Evolutionary conservation across 2,113 vertebrate genomes (phyloP), one percentile per base, ranked within the genome.

Genomic region (Nothoprocta pentlandii): DNA sequence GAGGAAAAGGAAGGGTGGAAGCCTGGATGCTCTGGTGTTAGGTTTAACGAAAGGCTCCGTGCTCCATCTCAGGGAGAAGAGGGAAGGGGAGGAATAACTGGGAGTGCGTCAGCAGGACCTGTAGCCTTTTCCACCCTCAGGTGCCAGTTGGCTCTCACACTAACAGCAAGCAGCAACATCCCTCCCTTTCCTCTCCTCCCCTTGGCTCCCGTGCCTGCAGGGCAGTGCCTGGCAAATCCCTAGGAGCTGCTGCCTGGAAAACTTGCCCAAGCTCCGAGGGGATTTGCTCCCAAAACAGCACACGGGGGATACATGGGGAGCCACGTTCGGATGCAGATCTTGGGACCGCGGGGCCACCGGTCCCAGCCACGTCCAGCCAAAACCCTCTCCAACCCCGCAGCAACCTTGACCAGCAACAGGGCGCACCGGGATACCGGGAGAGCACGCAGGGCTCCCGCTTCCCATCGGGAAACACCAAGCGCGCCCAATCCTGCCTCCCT

Each of bases 1-100:
- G 62, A 96, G 92, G 89, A 96, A 95, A 0, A 92, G 90, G 94
- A 96, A 97, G 91, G 94, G 92, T 87, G 90, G 90, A 71, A 93
- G 70, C 64, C 66, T 90, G 85, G 56, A 62, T 90, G 9, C 59
- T 91, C 79, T 74, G 78, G 56, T 49, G 39, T 64, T 84, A 95
- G 90, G 75, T 89, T 89, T 95, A 68, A 83, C 69, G 84, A 64
- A 88, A 64, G 80, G 11, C 58, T 77, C 58, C 41, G 0, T 39
- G 5, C 63, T 88, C 80, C 82, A 30, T 88, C 90, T 86, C 76
- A 47, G 69, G 76, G 71, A 83, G 85, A 36, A 64, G 69, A 91
- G 64, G 70, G 49, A 92, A 73, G 11, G 6, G 30, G 59, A 77
- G 80, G 70, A 87, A 67, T 91, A 85, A 69, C 90, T 73, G 20